phyloP scores from a whole-genome alignment of 2,113 vertebrate genomes.

The Sus scrofa region T2T-Sscrofa CM000824.6:130103001-130103500 shows the following conservation, averaged over 20 bases:
- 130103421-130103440: background rate
- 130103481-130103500: background rate
- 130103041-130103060: background rate
- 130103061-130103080: background rate
- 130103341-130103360: background rate
- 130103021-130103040: background rate
- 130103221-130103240: background rate
- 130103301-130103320: background rate
- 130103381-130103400: background rate
- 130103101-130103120: background rate
- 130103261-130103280: background rate
- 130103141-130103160: accelerated
- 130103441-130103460: background rate
- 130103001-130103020: background rate
- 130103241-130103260: too few relatives aligned
- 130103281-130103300: accelerated
- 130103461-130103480: background rate
- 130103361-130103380: background rate
- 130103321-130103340: background rate
- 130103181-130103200: background rate
- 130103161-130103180: accelerated
- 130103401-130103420: accelerated
- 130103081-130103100: accelerated
- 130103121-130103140: too few relatives aligned
- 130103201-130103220: background rate